phyloP scores from a whole-genome alignment of 2,113 vertebrate species.

The Anseranas semipalmata region DNA sequence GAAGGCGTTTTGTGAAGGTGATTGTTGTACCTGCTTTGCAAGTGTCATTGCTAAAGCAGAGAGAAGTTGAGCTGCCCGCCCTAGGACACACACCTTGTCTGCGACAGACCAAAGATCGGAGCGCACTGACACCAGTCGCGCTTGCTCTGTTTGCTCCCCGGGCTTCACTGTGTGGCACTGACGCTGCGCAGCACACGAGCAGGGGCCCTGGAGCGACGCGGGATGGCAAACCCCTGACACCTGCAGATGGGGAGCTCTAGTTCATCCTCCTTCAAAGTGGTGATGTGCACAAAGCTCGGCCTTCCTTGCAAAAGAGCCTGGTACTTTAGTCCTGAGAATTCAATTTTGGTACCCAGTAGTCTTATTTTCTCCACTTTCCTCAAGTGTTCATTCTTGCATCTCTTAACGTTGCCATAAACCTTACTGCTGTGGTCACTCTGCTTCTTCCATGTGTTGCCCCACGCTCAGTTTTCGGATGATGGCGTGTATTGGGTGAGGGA shows the following conservation, averaged over 20 bases:
- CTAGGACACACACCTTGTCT: background rate
- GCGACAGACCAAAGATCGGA: background rate
- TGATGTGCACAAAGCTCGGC: background rate
- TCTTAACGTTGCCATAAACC: background rate
- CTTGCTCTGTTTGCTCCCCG: background rate
- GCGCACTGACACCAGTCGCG: rapidly evolving
- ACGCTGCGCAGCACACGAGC: rapidly evolving
- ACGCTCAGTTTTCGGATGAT: background rate
- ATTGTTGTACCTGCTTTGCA: background rate
- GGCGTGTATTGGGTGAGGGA: background rate
- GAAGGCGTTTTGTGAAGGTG: background rate
- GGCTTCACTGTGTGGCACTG: background rate
- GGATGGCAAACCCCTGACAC: background rate
- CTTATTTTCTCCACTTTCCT: background rate
- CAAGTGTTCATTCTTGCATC: background rate
- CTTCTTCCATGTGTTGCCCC: background rate
- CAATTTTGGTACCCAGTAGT: background rate
- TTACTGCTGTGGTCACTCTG: background rate
- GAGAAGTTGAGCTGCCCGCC: background rate
- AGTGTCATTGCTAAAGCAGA: background rate
- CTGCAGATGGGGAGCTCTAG: background rate
- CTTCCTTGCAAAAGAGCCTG: background rate
- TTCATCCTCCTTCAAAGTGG: rapidly evolving
- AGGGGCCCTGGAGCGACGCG: background rate
- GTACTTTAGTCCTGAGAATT: background rate